These are phyloP conservation scores for Sarcophaga peregrina DNA, from an alignment of 1,140 invertebrate genomes.

Conservation along the genomic window DNA sequence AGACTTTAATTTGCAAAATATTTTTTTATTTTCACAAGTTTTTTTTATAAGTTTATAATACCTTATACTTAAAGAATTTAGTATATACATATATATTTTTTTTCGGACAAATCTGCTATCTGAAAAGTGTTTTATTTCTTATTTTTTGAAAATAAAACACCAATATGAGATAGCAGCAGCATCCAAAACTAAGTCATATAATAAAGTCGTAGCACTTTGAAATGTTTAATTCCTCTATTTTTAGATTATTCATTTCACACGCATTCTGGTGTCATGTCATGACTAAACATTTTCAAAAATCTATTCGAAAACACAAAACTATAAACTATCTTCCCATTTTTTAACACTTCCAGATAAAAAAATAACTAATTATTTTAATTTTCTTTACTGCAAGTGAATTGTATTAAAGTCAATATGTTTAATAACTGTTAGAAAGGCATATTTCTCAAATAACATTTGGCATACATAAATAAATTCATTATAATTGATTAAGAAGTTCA, in stretches of 20 bases:
- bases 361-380: background rate
- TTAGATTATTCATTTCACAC: background rate
- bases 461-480: background rate
- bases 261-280: background rate
- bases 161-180: background rate
- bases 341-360: background rate
- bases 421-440: background rate
- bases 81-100: background rate
- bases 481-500: background rate
- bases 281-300: background rate
- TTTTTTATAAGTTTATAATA: constrained; percentile 18
- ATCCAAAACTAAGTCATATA: background rate
- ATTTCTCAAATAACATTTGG: background rate
- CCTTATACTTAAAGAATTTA: background rate
- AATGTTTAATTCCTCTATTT: background rate
- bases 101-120: constrained; percentile 11
- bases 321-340: background rate
- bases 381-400: background rate
- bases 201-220: background rate
- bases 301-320: background rate
- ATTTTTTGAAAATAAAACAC: background rate
- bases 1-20: constrained; percentile 21
- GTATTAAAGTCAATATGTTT: background rate
- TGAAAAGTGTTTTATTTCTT: background rate
- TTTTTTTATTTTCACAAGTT: constrained; percentile 7